A percentile compares a stretch with the other conserved stretches of the same genome.
These are phyloP conservation scores for Condylura cristata DNA, from an alignment of 2,113 vertebrate genomes.

Conservation along the genomic window DNA sequence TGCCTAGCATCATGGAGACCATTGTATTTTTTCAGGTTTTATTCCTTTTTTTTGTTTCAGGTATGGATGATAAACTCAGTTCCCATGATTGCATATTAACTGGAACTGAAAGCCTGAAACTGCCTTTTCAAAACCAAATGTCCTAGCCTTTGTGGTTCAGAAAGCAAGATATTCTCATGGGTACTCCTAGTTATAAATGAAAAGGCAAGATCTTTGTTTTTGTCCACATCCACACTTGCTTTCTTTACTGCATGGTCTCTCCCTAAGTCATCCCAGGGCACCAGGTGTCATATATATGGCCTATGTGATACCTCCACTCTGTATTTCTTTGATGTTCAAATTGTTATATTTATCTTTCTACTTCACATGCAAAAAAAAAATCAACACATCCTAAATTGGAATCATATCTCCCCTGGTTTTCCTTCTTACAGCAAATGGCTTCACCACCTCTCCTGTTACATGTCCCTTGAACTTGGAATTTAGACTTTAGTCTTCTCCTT, in stretches of 20 bases:
- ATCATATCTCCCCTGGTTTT: background rate
- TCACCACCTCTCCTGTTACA: background rate
- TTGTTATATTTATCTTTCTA: background rate
- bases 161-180: background rate
- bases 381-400: background rate
- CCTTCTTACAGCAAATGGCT: background rate
- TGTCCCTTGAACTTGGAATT: background rate
- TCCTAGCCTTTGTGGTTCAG: background rate
- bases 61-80: background rate
- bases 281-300: background rate
- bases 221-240: background rate
- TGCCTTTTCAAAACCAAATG: background rate
- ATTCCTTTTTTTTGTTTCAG: constrained; percentile 12
- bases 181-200: background rate
- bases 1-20: background rate
- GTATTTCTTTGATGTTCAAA: background rate
- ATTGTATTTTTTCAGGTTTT: background rate
- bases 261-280: background rate
- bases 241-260: background rate
- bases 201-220: background rate
- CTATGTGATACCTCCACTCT: background rate
- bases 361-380: background rate
- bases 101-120: background rate
- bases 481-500: background rate
- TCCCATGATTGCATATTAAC: background rate